phyloP scores from a whole-genome alignment of 1,140 invertebrate genomes.

The Antheraea mylitta region DNA sequence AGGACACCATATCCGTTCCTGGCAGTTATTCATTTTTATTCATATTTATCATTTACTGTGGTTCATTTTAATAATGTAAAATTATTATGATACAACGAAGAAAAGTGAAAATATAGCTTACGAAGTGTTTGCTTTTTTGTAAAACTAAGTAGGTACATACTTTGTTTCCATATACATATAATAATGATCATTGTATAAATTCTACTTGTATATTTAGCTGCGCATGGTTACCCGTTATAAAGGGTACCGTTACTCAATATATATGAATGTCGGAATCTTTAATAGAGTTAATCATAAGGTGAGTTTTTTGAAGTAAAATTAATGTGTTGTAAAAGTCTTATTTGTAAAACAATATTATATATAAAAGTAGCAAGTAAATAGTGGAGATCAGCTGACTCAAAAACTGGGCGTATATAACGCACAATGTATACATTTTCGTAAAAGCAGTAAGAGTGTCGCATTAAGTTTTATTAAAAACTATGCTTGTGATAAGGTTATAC shows the following conservation, averaged over 20 bases:
- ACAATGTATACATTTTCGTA: too few relatives aligned
- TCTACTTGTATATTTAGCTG: not conserved
- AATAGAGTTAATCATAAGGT: conserved; percentile 87
- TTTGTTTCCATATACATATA: not conserved
- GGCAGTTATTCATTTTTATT: not conserved
- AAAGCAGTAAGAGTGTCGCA: too few relatives aligned
- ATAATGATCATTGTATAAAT: not conserved
- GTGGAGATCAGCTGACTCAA: not conserved
- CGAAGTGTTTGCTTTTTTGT: not conserved
- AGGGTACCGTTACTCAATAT: conserved; percentile 66
- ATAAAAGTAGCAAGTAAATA: not conserved
- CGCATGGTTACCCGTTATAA: conserved; percentile 19
- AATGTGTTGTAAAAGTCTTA: not conserved
- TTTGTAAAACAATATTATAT: not conserved
- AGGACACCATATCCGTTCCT: too few relatives aligned
- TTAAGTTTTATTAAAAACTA: too few relatives aligned
- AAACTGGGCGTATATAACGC: not conserved
- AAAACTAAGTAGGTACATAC: not conserved
- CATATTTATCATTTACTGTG: too few relatives aligned
- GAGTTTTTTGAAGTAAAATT: conserved; percentile 34
- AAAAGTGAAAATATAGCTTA: not conserved
- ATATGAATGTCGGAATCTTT: conserved; percentile 88
- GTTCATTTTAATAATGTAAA: not conserved
- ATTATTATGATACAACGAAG: not conserved
- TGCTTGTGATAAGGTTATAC: too few relatives aligned